Evolutionary conservation across 1,140 invertebrate genomes (phyloP).

Genomic region (Monochamus saltuarius): DNA sequence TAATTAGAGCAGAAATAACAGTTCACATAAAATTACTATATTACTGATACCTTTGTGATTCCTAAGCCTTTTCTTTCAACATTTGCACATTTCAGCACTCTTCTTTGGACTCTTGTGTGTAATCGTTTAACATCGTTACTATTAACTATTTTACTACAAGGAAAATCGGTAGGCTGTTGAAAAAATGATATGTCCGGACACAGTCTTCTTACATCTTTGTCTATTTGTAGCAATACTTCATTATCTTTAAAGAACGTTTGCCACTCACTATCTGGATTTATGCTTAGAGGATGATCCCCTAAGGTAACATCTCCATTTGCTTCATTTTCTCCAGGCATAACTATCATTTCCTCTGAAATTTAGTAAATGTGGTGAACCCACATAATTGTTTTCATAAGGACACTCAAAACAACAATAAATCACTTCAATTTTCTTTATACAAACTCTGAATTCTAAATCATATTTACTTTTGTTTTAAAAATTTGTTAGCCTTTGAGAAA

Average conservation of each 20-base stretch:
- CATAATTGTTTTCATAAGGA: background rate
- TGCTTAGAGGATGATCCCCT: constrained; percentile 88
- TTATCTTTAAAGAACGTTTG: constrained; percentile 94
- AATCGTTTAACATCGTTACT: constrained; percentile 75
- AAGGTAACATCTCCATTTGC: constrained; percentile 59
- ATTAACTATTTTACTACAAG: constrained; percentile 72
- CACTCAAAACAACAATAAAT: background rate
- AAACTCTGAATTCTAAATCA: too few species aligned
- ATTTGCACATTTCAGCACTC: constrained; percentile 82
- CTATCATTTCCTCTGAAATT: constrained; percentile 74
- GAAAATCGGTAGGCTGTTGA: constrained; percentile 88
- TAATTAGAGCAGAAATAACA: constrained; percentile 8
- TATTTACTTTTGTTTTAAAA: too few species aligned
- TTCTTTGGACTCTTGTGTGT: constrained; percentile 84
- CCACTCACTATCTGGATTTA: constrained; percentile 93
- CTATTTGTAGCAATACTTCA: constrained; percentile 93
- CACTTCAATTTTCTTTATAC: too few species aligned
- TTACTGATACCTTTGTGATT: constrained; percentile 73
- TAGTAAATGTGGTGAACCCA: too few species aligned
- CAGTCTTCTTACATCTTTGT: constrained; percentile 92
- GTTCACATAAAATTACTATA: background rate
- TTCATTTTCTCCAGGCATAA: constrained; percentile 68
- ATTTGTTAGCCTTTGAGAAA: too few species aligned
- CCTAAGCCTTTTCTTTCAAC: constrained; percentile 86
- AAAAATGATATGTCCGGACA: constrained; percentile 98